Conservation (phyloP, 1,140 invertebrate species). For the Trigoniulus corallinus region DNA sequence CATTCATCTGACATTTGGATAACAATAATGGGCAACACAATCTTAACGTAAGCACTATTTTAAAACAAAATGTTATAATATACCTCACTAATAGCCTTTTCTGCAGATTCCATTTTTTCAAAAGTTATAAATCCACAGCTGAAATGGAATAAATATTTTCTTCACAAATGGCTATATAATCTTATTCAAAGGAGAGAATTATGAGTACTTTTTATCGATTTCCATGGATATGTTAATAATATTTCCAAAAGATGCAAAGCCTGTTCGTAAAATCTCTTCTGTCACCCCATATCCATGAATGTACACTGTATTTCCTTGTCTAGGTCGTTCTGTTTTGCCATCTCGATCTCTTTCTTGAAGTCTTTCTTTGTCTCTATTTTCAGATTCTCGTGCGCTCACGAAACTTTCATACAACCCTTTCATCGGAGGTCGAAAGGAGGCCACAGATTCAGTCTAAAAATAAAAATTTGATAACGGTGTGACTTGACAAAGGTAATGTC, state of each 20-base stretch:
- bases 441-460: no score
- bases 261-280: constrained; percentile 62
- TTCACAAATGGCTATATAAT: constrained; percentile 3
- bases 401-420: constrained; percentile 78
- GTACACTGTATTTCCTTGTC: constrained; percentile 68
- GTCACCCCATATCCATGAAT: constrained; percentile 62
- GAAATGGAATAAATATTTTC: constrained; percentile 23
- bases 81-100: constrained; percentile 65
- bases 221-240: constrained; percentile 82
- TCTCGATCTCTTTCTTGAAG: constrained; percentile 34
- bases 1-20: constrained; percentile 58
- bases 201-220: constrained; percentile 58
- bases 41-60: no score
- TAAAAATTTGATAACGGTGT: not conserved
- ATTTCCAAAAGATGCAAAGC: constrained; percentile 56
- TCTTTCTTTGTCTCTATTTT: constrained; percentile 30
- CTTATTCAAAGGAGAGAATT: not conserved
- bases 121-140: constrained; percentile 85
- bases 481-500: no score
- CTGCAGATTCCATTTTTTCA: constrained; percentile 69
- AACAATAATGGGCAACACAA: no score
- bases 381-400: constrained; percentile 51
- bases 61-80: constrained; percentile 12
- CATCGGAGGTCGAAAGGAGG: constrained; percentile 14
- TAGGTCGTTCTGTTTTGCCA: constrained; percentile 41